Evolutionary conservation across 2,797 vertebrate genomes (phyloP).

Genomic region (Hydrophis major): DNA sequence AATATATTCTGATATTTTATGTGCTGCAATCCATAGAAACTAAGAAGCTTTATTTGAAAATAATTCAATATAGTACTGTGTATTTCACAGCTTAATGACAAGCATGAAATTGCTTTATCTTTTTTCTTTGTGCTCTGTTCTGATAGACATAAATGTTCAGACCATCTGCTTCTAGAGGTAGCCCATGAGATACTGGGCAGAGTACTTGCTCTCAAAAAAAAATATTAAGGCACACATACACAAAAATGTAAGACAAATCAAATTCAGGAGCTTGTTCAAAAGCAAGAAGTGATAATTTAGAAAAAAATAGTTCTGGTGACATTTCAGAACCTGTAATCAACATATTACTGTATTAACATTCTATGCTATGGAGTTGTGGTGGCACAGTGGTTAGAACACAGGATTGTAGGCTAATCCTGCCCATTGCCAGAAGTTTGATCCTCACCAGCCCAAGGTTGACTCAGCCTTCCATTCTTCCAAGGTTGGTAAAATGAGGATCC

Average conservation of each 20-base stretch:
- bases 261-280: slow-evolving; percentile 45
- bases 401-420: too few species aligned
- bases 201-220: slow-evolving; percentile 50
- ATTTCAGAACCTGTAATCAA: slow-evolving; percentile 67
- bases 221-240: slow-evolving; percentile 33
- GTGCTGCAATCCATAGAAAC: slow-evolving; percentile 18
- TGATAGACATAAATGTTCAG: slow-evolving; percentile 30
- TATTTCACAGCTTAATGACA: slow-evolving; percentile 39
- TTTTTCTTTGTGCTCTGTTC: slow-evolving; percentile 9
- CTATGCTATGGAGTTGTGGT: too few species aligned
- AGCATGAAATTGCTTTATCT: slow-evolving; percentile 63
- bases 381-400: too few species aligned
- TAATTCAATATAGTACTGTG: slow-evolving; percentile 42
- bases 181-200: slow-evolving; percentile 57
- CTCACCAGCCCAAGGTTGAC: background rate
- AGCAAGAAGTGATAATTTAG: slow-evolving; percentile 54
- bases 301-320: slow-evolving; percentile 58
- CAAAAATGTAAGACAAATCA: slow-evolving; percentile 44
- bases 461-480: background rate
- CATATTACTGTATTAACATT: slow-evolving; percentile 44
- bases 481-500: background rate
- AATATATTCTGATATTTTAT: background rate
- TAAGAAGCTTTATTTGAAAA: slow-evolving; percentile 46
- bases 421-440: too few species aligned
- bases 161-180: slow-evolving; percentile 55